Evolutionary conservation across 2,888 invertebrate genomes (phyloP), one percentile per base, ranked within the genome.

Genomic region (Morpho helenor): DNA sequence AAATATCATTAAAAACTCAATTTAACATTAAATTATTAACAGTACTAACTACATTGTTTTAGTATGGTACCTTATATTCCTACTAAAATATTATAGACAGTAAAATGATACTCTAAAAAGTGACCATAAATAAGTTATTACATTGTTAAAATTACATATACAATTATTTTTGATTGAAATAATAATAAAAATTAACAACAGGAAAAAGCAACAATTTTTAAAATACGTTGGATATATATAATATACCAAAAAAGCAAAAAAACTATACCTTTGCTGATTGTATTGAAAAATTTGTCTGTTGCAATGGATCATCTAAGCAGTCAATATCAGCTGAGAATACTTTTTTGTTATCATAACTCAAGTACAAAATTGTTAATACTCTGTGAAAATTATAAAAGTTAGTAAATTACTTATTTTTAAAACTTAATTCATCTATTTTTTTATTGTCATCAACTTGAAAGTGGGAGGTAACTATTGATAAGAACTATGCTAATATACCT

Each of bases 271-370:
- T 82, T 8, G 82, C 79, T 46, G 87, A 72, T 65, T 84, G 82
- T 62, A 87, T 79, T 50, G 89, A 85, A 66, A 82, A 90, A 63
- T 84, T 87, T 8, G 79, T 78, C 69, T 84, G 82, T 62, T 88
- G 88, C 49, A 91, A 70, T 16, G 91, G 91, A 71, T 91, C 85
- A 73, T 89, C 92, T 69, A 87, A 74, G 70, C 72, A 82, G 68
- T 82, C 89, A 68, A 88, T 72, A 70, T 88, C 87, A 47, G 79
- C 70, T 44, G 82, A 61, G 62, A 89, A 89, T 70, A 89, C 73
- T 57, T 82, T 84, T 61, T 77, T 88, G 56, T 72, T 72, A 62
- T 90, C 87, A 75, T 85, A 90, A 48, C 75, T 82, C 65, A 83
- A 78, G 67, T 87, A 85, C 16, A 90, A 72, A 56, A 90, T 74